Base-by-base conservation (phyloP, 2,888 invertebrate genomes). In the Dynastes maya region DNA sequence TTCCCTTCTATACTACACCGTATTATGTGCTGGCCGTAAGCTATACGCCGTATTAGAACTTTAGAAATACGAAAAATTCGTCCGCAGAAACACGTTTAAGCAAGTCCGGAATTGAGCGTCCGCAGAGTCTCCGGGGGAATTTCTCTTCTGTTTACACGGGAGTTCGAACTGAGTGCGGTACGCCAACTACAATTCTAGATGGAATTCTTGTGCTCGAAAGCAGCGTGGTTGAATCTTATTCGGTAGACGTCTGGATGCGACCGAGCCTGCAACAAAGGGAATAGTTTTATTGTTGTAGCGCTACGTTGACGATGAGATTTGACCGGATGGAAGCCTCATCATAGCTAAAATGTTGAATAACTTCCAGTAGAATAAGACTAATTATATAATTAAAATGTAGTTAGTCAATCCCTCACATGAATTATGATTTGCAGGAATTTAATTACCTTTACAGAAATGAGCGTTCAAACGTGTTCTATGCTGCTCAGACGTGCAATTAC, bases 221-320 rank as follows among this genome's bases (percentile, higher is more conserved):
- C 55, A 2, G 55, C 55, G 3, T 16, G 55, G 55, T 58, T 8
- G 55, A 6, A 53, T 11, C n/a, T 16, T 53, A 37, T 22, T 22
- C 22, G 37, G 27, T 61, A 9, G 27, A 63, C 9, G 32, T 11
- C 32, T 32, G 63, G 55, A 29, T 63, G 9, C 13, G 63, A 29
- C 32, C 63, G 5, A 8, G 11, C 63, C 63, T 63, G 63, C 63
- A 63, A 63, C 63, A 63, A 63, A 32, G 63, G 63, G 32, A 63
- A 63, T 63, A 63, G 63, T 63, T 63, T 63, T 63, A 63, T 63
- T 63, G 63, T 63, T 29, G 63, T 29, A 63, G 5, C 11, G 63
- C 9, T 22, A 58, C n/a, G 55, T 58, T 58, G 22, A 22, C n/a
- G 55, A 22, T 22, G 22, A 58, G 8, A 58, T 58, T 58, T 58